Conservation (phyloP, 2,888 invertebrate species). For the Nycteola revayana region DNA sequence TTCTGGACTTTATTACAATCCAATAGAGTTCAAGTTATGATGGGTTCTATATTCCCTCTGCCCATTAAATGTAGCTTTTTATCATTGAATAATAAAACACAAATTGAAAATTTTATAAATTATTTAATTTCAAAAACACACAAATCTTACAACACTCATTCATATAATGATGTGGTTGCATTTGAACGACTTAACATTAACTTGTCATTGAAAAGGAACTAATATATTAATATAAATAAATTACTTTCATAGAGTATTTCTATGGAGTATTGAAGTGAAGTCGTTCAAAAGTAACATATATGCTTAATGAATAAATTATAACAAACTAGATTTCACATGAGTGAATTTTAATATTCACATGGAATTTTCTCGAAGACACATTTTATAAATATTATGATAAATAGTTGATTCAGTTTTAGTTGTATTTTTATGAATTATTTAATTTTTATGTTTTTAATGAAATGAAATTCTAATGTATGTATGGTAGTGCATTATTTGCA, state of each 20-base stretch:
- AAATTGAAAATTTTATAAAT: constrained; percentile 48
- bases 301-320: constrained; percentile 26
- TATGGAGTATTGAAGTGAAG: constrained; percentile 9
- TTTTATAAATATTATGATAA: too few species aligned
- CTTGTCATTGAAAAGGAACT: constrained; percentile 23
- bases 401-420: too few species aligned
- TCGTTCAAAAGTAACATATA: constrained; percentile 27
- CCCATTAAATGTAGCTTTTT: too few species aligned
- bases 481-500: too few species aligned
- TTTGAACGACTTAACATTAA: constrained; percentile 23
- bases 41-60: too few species aligned
- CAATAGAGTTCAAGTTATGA: too few species aligned
- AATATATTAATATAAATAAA: constrained; percentile 21
- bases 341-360: too few species aligned
- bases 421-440: too few species aligned
- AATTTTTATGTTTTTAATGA: too few species aligned
- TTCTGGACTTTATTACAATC: too few species aligned
- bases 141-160: constrained; percentile 50
- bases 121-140: constrained; percentile 61
- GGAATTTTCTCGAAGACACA: too few species aligned
- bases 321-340: constrained; percentile 25
- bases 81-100: constrained; percentile 16
- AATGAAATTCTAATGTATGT: too few species aligned
- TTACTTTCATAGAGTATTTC: constrained; percentile 6
- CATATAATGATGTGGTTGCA: constrained; percentile 32